A percentile compares a stretch with the other conserved stretches of the same genome.
These are phyloP conservation scores for Stegostoma tigrinum DNA, from an alignment of 2,113 vertebrate species.

Conservation along the genomic window DNA sequence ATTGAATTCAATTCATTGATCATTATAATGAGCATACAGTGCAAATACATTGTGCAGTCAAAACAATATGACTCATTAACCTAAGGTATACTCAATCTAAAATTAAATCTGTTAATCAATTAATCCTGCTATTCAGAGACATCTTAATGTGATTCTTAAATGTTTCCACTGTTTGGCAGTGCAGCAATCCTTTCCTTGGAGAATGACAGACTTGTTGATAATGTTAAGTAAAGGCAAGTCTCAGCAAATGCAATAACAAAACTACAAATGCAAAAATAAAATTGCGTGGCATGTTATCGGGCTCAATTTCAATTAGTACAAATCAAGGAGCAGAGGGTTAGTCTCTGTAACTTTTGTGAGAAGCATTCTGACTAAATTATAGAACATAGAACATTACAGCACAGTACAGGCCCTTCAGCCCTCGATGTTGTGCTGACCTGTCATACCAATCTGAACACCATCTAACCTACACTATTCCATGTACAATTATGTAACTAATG, in stretches of 20 bases:
- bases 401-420: no score
- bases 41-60: background rate
- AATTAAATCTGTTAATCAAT: background rate
- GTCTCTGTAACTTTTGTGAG: background rate
- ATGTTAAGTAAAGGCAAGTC: background rate
- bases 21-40: background rate
- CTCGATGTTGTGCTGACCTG: no score
- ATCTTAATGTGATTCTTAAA: background rate
- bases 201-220: background rate
- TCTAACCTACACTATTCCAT: no score
- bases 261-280: background rate
- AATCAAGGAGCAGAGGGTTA: background rate
- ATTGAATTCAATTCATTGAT: background rate
- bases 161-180: background rate
- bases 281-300: background rate
- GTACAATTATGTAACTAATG: background rate
- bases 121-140: background rate
- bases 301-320: background rate
- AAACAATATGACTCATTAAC: background rate
- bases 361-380: background rate
- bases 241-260: background rate
- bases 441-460: no score
- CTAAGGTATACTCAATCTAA: background rate
- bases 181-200: background rate
- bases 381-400: no score